Evolutionary conservation across 2,888 invertebrate genomes (phyloP), one percentile per base, ranked within the genome.

Genomic region (Thecocarcelia acutangulata): DNA sequence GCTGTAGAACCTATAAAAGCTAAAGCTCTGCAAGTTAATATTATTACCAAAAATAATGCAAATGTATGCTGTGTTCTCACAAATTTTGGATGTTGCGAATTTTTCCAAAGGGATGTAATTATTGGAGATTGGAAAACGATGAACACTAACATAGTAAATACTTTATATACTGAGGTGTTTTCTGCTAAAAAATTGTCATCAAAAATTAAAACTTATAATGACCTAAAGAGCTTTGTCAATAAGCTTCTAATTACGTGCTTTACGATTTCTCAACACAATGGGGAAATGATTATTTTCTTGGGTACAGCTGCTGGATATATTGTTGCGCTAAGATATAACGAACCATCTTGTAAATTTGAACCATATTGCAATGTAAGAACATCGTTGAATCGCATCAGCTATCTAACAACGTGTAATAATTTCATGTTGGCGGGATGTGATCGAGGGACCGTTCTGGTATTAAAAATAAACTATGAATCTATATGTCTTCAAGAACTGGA

Each of bases 281-380:
- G 50, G 9, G 33, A 56, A 40, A 56, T 40, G 12, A 54, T 85
- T 0, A 84, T 86, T 9, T 85, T 84, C 3, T 66, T 86, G 11
- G 88, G 88, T n/a, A 88, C 87, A 8, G 89, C 88, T n/a, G 84
- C 84, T 2, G 90, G 90, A 12, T 86, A 86, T 78, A 42, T 90
- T 6, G 64, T 89, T 52, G 82, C 83, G 1, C 83, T 85, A n/a
- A 81, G 74, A 44, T 48, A 86, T 3, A 77, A 58, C 9, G 24
- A 66, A 0, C 74, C 83, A 33, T 78, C 75, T 0, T 5, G 66
- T 1, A 75, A 77, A 2, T 46, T 86, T 33, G 15, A 84, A 3
- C 46, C 69, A 11, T 80, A 85, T 28, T 54, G 61, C 13, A 81
- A 84, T 15, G 37, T 84, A n/a, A 77, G 85, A n/a, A 89, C 88